A percentile compares a stretch with the other conserved stretches of the same genome.
These are phyloP conservation scores for Hepsetus odoe DNA, from an alignment of 2,113 vertebrate genomes.

Conservation along the genomic window DNA sequence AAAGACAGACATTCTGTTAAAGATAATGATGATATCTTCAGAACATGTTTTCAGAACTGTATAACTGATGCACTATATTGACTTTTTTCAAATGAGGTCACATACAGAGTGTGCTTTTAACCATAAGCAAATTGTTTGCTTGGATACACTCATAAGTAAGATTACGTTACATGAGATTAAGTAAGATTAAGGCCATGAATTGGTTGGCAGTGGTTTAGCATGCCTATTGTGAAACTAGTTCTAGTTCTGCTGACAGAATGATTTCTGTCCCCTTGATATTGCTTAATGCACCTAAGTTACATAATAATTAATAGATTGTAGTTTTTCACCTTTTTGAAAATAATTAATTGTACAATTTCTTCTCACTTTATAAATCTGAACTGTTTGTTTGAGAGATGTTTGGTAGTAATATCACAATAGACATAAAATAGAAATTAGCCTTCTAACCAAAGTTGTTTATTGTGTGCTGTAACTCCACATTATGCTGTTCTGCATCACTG, in stretches of 20 bases:
- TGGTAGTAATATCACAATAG: not conserved
- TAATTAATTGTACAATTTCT: not conserved
- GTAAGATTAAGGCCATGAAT: not conserved
- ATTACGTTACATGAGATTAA: constrained; percentile 4
- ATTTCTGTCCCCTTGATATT: not conserved
- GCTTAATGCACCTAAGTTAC: too few species aligned
- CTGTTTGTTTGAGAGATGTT: too few species aligned
- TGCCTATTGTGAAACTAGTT: not conserved
- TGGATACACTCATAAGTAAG: not conserved
- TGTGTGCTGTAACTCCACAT: not conserved
- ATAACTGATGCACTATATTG: too few species aligned
- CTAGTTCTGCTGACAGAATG: not conserved
- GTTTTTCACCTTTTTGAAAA: too few species aligned
- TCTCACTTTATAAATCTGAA: too few species aligned
- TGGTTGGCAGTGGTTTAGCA: not conserved
- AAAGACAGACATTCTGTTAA: too few species aligned
- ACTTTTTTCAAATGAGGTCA: not conserved
- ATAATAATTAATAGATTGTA: too few species aligned
- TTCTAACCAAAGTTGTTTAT: not conserved
- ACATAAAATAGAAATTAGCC: not conserved
- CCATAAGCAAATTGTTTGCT: not conserved
- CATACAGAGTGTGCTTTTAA: not conserved
- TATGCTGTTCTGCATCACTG: not conserved
- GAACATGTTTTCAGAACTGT: too few species aligned
- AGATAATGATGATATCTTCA: too few species aligned